Evolutionary conservation across 1,140 invertebrate genomes (phyloP).

Genomic region (Anagrus nilaparvatae): DNA sequence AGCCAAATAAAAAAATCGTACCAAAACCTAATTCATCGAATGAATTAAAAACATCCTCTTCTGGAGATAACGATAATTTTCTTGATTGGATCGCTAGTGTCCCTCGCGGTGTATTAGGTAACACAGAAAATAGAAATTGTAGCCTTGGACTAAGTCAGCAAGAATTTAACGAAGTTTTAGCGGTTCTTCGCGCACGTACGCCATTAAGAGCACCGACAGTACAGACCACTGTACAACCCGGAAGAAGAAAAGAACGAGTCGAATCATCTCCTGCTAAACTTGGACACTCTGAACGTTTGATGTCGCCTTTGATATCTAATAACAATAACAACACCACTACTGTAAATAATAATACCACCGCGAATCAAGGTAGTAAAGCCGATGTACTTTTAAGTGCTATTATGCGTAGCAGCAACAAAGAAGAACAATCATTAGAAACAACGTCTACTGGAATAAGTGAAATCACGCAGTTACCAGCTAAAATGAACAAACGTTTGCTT

Average conservation of each 20-base stretch:
- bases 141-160: conserved; percentile 40
- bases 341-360: too few species aligned
- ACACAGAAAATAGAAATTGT: conserved; percentile 29
- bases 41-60: neutral
- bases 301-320: too few species aligned
- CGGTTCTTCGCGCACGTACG: conserved; percentile 35
- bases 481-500: conserved; percentile 30
- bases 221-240: too few species aligned
- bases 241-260: conserved; percentile 23
- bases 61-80: conserved; percentile 28
- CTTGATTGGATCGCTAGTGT: conserved; percentile 35
- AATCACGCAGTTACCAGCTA: conserved; percentile 18
- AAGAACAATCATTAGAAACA: neutral
- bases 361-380: conserved; percentile 31
- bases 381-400: conserved; percentile 45
- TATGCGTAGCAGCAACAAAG: conserved; percentile 34
- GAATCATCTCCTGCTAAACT: conserved; percentile 11
- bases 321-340: too few species aligned
- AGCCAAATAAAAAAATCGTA: too few species aligned
- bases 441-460: neutral
- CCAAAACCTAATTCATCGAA: neutral
- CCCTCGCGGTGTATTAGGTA: conserved; percentile 26
- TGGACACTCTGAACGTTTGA: too few species aligned
- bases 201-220: too few species aligned
- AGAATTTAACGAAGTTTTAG: conserved; percentile 42